Conservation (phyloP, 2,113 vertebrate genomes). For the Aphyosemion australe region DNA sequence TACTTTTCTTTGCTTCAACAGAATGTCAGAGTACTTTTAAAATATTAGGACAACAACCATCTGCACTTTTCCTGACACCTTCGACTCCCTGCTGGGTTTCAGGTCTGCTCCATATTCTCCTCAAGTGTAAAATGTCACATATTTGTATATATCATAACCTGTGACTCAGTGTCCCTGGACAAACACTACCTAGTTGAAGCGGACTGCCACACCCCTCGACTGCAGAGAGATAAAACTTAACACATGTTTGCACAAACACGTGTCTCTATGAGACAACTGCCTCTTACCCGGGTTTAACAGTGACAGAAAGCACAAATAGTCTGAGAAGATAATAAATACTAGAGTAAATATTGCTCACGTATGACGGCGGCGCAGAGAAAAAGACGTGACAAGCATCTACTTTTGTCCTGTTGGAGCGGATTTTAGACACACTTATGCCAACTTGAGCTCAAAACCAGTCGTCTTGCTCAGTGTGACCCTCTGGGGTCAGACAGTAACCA, state of each 20-base stretch:
- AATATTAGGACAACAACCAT: too few relatives aligned
- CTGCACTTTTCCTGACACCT: neutral
- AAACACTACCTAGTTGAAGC: slow-evolving; percentile 29
- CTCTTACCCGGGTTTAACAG: slow-evolving; percentile 6
- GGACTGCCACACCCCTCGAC: slow-evolving; percentile 39
- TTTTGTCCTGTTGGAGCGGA: slow-evolving; percentile 11
- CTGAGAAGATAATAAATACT: slow-evolving; percentile 2
- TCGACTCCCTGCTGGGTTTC: slow-evolving; percentile 11
- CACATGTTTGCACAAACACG: neutral
- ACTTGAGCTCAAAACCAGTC: slow-evolving; percentile 29
- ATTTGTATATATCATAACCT: neutral
- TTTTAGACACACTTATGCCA: slow-evolving; percentile 25
- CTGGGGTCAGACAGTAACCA: slow-evolving; percentile 38
- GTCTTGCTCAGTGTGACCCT: slow-evolving; percentile 20
- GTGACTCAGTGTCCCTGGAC: slow-evolving; percentile 15
- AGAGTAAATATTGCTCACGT: slow-evolving; percentile 24
- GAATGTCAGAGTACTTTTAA: neutral
- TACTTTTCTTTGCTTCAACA: neutral
- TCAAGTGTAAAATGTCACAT: slow-evolving; percentile 14
- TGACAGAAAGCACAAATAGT: slow-evolving; percentile 29
- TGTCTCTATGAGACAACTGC: slow-evolving; percentile 14
- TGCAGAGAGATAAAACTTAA: slow-evolving; percentile 23
- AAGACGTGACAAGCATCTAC: slow-evolving; percentile 22
- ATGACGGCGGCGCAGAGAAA: slow-evolving; percentile 16
- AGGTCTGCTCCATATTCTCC: slow-evolving; percentile 37